Percentiles rank a stretch among this genome's conserved stretches.
Evolutionary conservation across 2,113 vertebrate genomes (phyloP).

Genomic region (Cyanoramphus novaezelandiae): DNA sequence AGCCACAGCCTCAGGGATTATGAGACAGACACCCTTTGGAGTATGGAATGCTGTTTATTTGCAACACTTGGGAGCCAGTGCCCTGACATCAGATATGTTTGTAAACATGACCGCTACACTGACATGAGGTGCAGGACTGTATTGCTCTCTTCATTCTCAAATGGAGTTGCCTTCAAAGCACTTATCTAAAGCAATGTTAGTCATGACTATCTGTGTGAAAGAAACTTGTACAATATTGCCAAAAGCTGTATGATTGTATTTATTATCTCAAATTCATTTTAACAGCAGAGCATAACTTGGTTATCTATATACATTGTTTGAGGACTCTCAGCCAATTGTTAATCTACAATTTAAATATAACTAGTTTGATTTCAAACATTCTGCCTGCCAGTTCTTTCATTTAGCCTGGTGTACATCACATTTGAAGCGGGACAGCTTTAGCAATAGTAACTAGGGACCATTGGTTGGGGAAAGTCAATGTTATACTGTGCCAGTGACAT

Average conservation of each 20-base stretch:
- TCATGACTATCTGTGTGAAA: constrained; percentile 13
- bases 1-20: constrained; percentile 56
- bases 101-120: neutral
- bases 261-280: constrained; percentile 4
- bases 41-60: constrained; percentile 41
- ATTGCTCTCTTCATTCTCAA: constrained; percentile 18
- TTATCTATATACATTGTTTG: constrained; percentile 44
- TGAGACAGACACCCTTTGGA: constrained; percentile 33
- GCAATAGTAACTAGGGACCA: neutral
- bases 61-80: neutral
- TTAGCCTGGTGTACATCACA: neutral
- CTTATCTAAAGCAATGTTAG: constrained; percentile 32
- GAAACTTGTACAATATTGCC: constrained; percentile 44
- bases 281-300: constrained; percentile 17
- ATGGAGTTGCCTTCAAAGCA: constrained; percentile 28
- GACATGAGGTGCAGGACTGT: constrained; percentile 2
- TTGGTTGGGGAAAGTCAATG: neutral
- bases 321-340: constrained; percentile 21
- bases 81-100: constrained; percentile 44
- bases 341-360: constrained; percentile 45
- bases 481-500: neutral
- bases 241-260: constrained; percentile 47
- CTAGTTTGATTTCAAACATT: constrained; percentile 39
- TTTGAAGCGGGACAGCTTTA: neutral
- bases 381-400: constrained; percentile 26